A percentile compares a stretch with the other conserved stretches of the same genome.
Conservation (phyloP, 2,113 vertebrate genomes). For the Tragelaphus buxtoni region DNA sequence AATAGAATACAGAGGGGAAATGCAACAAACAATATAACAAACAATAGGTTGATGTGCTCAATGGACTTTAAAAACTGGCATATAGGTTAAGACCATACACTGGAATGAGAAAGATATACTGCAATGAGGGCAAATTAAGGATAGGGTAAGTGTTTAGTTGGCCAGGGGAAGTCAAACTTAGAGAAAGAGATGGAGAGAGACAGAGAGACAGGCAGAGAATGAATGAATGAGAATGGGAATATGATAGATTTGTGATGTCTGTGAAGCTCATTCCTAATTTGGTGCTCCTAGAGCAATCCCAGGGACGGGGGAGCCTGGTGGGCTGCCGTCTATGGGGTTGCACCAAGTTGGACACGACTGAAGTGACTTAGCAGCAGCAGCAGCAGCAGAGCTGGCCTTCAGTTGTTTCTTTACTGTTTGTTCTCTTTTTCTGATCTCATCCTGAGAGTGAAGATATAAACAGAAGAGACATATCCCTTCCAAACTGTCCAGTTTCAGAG, state of each 20-base stretch:
- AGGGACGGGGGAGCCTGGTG: too few species aligned
- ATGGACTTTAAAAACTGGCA: neutral
- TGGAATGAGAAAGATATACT: neutral
- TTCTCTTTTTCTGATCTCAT: neutral
- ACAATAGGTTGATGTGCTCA: neutral
- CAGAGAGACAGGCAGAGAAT: neutral
- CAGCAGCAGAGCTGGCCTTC: neutral
- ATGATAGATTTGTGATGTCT: neutral
- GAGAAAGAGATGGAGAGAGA: neutral
- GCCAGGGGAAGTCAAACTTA: neutral
- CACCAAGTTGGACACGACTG: too few species aligned
- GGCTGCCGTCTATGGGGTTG: too few species aligned
- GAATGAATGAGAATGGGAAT: neutral
- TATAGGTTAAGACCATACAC: neutral
- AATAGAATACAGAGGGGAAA: neutral
- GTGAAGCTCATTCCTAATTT: neutral
- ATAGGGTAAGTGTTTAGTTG: neutral
- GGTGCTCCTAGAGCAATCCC: neutral
- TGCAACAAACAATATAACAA: neutral
- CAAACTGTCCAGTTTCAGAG: neutral
- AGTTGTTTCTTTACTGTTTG: neutral
- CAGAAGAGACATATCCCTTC: neutral
- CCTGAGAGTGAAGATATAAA: neutral
- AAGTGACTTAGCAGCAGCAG: too few species aligned
- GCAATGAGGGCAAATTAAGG: neutral